Base-by-base conservation (phyloP, 2,113 vertebrate species). In the Myotis lucifugus region DNA sequence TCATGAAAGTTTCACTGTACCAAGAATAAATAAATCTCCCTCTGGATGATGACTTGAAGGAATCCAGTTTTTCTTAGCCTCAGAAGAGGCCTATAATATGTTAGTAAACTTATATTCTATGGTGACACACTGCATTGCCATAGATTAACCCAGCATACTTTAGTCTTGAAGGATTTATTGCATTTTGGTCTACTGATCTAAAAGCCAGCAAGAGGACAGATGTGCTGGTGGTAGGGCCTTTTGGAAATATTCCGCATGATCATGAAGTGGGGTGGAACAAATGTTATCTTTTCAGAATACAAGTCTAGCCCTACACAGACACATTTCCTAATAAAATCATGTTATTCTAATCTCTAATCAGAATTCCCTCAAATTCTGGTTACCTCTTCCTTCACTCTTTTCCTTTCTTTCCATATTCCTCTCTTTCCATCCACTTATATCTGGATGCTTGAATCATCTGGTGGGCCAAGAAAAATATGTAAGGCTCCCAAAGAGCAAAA, bases 21-120 rank as follows among this genome's bases (percentile, higher is more conserved):
- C 74, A 37, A 90, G 19, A 96, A 92, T 97, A 98, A 97, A 97
- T 97, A 98, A 97, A 97, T 97, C 94, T 97, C 92, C 2, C 67
- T 85, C 42, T 0, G 0, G 15, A 89, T 87, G 92, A 94, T 72
- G 95, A 69, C 88, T 97, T 97, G 94, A 96, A 98, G 46, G 83
- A 96, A 96, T 97, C 17, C 1, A 85, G 32, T 83, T 98, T 98
- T 97, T 90, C 67, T 96, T 95, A 95, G 96, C 81, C 97, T 97
- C 96, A 90, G 85, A 97, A 97, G 37, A 78, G 96, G 32, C 90
- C 90, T 83, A 79, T 91, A 98, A 97, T 97, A 97, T 96, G 97
- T 98, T 97, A 98, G 95, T 91, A 98, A 98, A 97, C 18, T 50
- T 87, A 77, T 59, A 96, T 72, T 95, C 72, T 64, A 12, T 88